Percentiles rank a stretch among this genome's conserved stretches.
phyloP scores from a whole-genome alignment of 2,888 invertebrate species.

The Xestobium rufovillosum region DNA sequence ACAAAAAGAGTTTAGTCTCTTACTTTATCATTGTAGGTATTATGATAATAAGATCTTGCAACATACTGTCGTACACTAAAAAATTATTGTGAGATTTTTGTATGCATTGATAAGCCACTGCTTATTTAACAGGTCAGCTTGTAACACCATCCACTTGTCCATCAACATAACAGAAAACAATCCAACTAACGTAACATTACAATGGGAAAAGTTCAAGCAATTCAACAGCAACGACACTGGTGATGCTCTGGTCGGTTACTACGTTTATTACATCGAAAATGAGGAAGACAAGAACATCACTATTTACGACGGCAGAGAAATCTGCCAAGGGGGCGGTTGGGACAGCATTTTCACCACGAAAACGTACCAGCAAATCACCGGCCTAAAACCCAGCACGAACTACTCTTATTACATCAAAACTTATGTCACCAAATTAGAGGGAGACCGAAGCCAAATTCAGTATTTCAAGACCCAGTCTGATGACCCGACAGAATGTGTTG shows the following conservation, averaged over 20 bases:
- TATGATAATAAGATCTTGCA: no score
- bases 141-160: conserved; percentile 47
- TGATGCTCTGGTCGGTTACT: conserved; percentile 49
- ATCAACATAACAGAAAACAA: conserved; percentile 39
- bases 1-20: no score
- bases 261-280: conserved; percentile 55
- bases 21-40: no score
- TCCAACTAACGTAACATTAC: conserved; percentile 38
- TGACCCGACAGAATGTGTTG: conserved; percentile 44
- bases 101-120: no score
- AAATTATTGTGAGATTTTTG: no score
- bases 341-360: conserved; percentile 28
- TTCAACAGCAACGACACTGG: conserved; percentile 16
- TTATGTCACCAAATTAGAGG: conserved; percentile 40
- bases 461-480: conserved; percentile 59
- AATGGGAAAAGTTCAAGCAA: conserved; percentile 40
- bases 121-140: no score
- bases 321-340: conserved; percentile 34
- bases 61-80: no score
- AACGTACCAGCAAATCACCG: conserved; percentile 33
- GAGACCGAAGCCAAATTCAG: conserved; percentile 51
- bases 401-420: conserved; percentile 67
- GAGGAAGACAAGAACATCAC: conserved; percentile 46
- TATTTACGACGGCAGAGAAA: conserved; percentile 39
- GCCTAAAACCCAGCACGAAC: conserved; percentile 57